A percentile compares a stretch with the other conserved stretches of the same genome.
phyloP scores from a whole-genome alignment of 2,113 vertebrate species.

The Theristicus caerulescens region DNA sequence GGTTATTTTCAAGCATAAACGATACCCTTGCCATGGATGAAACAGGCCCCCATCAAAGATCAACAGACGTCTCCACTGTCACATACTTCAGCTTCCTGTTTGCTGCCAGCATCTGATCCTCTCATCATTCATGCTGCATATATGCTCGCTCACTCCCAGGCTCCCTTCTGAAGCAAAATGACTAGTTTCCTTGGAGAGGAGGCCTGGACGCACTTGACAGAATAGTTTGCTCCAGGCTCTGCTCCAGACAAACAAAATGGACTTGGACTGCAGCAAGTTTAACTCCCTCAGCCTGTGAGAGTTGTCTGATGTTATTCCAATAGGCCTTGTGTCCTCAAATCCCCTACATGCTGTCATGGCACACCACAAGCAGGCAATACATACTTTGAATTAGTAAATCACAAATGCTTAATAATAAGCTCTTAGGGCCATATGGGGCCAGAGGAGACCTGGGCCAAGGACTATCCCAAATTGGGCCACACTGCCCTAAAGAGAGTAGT shows the following conservation, averaged over 20 bases:
- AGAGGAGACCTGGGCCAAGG: not conserved
- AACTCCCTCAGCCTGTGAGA: constrained; percentile 12
- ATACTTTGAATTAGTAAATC: not conserved
- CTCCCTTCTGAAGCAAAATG: constrained; percentile 16
- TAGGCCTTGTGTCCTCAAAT: constrained; percentile 22
- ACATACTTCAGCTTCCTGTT: not conserved
- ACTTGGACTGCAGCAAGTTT: constrained; percentile 20
- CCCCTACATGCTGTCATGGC: not conserved
- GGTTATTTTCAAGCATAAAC: not conserved
- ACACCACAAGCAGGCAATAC: not conserved
- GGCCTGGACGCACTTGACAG: constrained; percentile 28
- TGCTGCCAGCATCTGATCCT: constrained; percentile 1
- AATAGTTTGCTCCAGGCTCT: constrained; percentile 40
- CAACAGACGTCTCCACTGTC: not conserved
- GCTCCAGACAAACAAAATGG: constrained; percentile 36
- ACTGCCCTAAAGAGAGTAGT: not conserved
- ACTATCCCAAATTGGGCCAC: not conserved
- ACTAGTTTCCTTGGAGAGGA: constrained; percentile 48
- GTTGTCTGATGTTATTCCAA: constrained; percentile 8
- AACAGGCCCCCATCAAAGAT: not conserved
- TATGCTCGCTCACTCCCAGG: not conserved
- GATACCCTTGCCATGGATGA: not conserved
- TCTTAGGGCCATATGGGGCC: not conserved
- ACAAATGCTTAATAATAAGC: not conserved
- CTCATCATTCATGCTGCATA: constrained; percentile 32